These are phyloP conservation scores for Pelochelys cantorii DNA, from an alignment of 2,797 vertebrate species.

Conservation along the genomic window DNA sequence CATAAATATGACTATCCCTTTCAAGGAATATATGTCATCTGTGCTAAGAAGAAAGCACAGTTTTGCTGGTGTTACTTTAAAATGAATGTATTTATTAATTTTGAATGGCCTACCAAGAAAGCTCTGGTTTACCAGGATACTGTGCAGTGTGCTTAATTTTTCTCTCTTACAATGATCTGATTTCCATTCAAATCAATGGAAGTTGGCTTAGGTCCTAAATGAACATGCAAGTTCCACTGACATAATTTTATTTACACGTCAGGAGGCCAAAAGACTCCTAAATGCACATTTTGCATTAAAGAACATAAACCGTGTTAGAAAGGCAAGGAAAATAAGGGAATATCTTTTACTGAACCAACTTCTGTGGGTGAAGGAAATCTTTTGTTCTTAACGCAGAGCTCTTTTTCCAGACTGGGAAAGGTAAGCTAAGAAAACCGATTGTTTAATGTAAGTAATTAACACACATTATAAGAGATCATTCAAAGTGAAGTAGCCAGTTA, in stretches of 20 bases:
- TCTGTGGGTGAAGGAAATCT: neutral
- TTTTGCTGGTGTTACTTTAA: neutral
- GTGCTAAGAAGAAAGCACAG: slow-evolving; percentile 30
- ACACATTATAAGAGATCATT: neutral
- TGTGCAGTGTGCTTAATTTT: slow-evolving; percentile 14
- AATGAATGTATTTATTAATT: neutral
- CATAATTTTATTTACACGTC: neutral
- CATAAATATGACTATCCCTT: slow-evolving; percentile 26
- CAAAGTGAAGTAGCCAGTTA: neutral
- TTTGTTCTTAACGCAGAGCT: neutral
- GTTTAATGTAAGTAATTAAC: neutral
- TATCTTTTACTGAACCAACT: neutral
- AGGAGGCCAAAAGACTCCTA: neutral
- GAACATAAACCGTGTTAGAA: slow-evolving; percentile 49
- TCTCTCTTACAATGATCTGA: neutral
- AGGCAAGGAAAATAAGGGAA: neutral
- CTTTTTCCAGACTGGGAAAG: neutral
- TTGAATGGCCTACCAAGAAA: neutral
- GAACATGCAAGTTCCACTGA: neutral
- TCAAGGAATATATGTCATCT: slow-evolving; percentile 6
- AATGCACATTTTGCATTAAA: slow-evolving; percentile 8
- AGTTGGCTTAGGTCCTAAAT: neutral
- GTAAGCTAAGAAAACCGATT: neutral
- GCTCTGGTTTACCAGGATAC: slow-evolving; percentile 14
- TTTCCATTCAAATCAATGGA: neutral